Evolutionary conservation across 2,888 invertebrate genomes (phyloP).

Genomic region (Papilio protenor): DNA sequence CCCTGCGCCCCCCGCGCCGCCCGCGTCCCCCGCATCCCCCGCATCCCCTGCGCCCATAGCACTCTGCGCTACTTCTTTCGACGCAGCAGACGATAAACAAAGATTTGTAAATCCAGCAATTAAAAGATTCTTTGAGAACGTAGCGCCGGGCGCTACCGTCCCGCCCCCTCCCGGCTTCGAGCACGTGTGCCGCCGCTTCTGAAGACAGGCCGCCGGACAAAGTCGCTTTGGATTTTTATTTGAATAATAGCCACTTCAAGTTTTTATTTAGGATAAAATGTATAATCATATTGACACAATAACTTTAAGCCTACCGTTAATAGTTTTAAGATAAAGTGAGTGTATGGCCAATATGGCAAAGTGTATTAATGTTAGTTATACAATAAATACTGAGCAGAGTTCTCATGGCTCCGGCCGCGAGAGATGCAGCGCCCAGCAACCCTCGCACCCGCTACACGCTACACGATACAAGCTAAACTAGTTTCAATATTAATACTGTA

Average conservation of each 20-base stretch:
- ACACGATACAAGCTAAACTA: no score
- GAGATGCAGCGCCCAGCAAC: not conserved
- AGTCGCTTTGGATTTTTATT: not conserved
- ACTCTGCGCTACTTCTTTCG: not conserved
- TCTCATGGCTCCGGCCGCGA: not conserved
- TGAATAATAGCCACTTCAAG: not conserved
- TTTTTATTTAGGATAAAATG: not conserved
- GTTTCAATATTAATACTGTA: not conserved
- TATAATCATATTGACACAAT: not conserved
- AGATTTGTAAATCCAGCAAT: not conserved
- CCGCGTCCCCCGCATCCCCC: not conserved
- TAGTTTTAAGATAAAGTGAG: not conserved
- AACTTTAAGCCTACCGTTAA: not conserved
- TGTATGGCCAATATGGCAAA: not conserved
- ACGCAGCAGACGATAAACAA: not conserved
- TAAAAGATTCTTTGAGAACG: constrained; percentile 13
- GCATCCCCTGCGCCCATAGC: not conserved
- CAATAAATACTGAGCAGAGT: not conserved
- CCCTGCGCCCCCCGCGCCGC: no score
- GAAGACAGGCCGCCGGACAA: not conserved
- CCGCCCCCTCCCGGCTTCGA: constrained; percentile 34
- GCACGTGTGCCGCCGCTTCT: not conserved
- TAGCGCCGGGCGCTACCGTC: not conserved
- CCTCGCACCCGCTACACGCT: not conserved
- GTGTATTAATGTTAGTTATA: not conserved